Percentiles rank a stretch among this genome's conserved stretches.
Evolutionary conservation across 2,888 invertebrate species (phyloP).

Genomic region (Lepidochitona cinerea): DNA sequence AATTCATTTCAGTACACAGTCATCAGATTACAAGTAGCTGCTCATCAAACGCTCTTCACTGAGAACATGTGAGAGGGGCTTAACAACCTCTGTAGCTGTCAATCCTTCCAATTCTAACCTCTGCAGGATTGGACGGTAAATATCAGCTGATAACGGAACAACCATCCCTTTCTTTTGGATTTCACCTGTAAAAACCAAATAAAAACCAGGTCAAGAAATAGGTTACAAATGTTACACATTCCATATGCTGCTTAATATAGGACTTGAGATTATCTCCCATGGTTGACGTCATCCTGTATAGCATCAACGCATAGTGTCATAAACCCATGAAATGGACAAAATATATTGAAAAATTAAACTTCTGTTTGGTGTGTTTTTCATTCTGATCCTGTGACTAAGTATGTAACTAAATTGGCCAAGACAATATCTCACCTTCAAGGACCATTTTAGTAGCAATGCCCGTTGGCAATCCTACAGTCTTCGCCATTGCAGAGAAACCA

Average conservation of each 20-base stretch:
- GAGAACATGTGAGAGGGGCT: neutral
- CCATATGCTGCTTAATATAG: neutral
- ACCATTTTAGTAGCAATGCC: conserved; percentile 99
- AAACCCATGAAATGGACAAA: neutral
- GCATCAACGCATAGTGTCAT: neutral
- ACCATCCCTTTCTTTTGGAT: conserved; percentile 96
- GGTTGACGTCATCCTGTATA: too few species aligned
- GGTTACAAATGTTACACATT: neutral
- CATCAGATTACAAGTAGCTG: too few species aligned
- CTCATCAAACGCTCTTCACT: neutral
- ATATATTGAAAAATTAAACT: neutral
- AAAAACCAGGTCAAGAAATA: conserved; percentile 23
- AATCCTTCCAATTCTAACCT: conserved; percentile 90
- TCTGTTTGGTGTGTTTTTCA: too few species aligned
- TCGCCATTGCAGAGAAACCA: conserved; percentile 96
- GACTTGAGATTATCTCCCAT: neutral
- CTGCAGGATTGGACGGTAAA: conserved; percentile 90
- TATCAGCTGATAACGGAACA: conserved; percentile 90
- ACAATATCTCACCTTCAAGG: conserved; percentile 82
- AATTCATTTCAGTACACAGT: too few species aligned
- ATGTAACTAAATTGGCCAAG: too few species aligned
- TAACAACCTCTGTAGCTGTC: conserved; percentile 37
- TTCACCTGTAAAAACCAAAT: conserved; percentile 91
- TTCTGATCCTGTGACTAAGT: neutral
- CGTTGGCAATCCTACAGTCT: conserved; percentile 92